A percentile compares a stretch with the other conserved stretches of the same genome.
Evolutionary conservation across 2,888 invertebrate genomes (phyloP).

Genomic region (Tetramorium bicarinatum): DNA sequence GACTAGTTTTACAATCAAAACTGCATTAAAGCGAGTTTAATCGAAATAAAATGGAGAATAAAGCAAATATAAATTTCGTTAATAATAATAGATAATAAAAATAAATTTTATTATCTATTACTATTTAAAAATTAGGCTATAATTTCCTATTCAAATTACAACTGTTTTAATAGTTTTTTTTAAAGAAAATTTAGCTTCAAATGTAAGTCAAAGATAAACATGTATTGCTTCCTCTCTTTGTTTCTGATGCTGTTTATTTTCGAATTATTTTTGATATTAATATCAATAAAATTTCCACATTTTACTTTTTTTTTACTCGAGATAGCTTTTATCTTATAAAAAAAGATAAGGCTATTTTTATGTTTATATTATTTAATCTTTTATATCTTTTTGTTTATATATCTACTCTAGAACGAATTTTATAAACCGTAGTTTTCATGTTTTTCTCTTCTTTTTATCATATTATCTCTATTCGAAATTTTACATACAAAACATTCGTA

Average conservation of each 20-base stretch:
- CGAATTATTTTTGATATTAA: neutral
- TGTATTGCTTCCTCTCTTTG: neutral
- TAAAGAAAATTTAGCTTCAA: neutral
- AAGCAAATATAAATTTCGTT: neutral
- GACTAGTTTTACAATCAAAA: constrained; percentile 1
- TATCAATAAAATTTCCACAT: neutral
- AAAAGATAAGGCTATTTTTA: neutral
- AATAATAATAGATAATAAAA: neutral
- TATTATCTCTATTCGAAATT: neutral
- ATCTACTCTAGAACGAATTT: neutral
- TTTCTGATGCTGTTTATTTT: neutral
- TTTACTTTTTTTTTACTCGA: neutral
- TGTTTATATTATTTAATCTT: neutral
- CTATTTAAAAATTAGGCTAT: neutral
- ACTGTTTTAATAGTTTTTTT: neutral
- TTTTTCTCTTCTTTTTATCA: neutral
- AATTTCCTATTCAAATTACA: neutral
- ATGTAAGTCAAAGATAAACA: neutral
- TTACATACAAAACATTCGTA: neutral
- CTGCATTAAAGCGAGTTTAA: neutral
- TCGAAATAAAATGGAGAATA: neutral
- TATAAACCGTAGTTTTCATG: no score
- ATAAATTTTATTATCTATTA: neutral
- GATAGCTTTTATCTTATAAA: neutral
- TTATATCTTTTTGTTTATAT: neutral